These are phyloP conservation scores for Hyphantria cunea DNA, from an alignment of 1,140 invertebrate genomes.

Conservation along the genomic window DNA sequence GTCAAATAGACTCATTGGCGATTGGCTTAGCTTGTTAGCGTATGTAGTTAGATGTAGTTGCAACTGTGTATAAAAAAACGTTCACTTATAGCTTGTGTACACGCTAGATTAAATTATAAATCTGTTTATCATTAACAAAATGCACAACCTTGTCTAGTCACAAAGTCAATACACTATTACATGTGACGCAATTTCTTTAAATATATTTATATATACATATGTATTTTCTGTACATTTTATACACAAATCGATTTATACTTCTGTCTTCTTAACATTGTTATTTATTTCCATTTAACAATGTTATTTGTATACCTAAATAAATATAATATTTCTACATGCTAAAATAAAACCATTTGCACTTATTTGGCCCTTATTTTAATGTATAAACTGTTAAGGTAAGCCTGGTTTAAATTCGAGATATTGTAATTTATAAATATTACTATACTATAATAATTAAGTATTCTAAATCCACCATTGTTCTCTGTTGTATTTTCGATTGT, in stretches of 20 bases:
- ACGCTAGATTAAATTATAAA: conserved; percentile 26
- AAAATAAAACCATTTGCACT: conserved; percentile 6
- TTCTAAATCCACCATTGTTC: conserved; percentile 23
- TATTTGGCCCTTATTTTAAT: conserved; percentile 2
- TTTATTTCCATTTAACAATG: conserved; percentile 2
- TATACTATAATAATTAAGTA: conserved; percentile 15
- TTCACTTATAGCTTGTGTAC: conserved; percentile 32
- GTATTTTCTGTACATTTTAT: conserved; percentile 17
- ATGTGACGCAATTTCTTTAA: conserved; percentile 20
- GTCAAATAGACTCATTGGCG: conserved; percentile 70
- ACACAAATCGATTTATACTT: conserved; percentile 19
- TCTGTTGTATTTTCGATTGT: conserved; percentile 30
- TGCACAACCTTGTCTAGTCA: conserved; percentile 25
- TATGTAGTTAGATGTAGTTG: conserved; percentile 60
- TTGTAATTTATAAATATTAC: conserved; percentile 2
- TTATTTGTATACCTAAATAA: neutral
- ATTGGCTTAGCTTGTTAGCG: conserved; percentile 74
- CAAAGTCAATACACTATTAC: conserved; percentile 14
- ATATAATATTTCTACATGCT: conserved; percentile 10
- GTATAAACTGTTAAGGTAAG: conserved; percentile 14
- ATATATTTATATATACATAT: conserved; percentile 19
- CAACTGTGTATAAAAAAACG: conserved; percentile 19
- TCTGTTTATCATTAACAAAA: conserved; percentile 31
- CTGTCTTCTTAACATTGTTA: neutral
- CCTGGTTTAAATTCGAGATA: conserved; percentile 12